Conservation (phyloP, 1,140 invertebrate species). For the Pogonomyrmex californicus region DNA sequence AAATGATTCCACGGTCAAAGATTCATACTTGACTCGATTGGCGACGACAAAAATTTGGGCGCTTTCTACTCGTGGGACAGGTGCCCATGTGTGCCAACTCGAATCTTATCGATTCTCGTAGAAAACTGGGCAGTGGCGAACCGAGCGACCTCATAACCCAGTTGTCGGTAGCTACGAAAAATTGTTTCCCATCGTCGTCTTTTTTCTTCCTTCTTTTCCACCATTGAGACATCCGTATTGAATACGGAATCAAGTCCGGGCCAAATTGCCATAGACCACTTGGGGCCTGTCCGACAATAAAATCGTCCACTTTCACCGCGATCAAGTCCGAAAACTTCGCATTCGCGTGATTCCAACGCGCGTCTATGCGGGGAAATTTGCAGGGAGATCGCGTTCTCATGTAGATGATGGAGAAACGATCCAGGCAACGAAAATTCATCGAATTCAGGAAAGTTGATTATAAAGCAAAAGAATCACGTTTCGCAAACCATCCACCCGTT, state of each 20-base stretch:
- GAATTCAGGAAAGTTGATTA: not conserved
- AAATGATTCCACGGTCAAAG: constrained; percentile 22
- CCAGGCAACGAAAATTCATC: not conserved
- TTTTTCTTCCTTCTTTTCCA: constrained; percentile 45
- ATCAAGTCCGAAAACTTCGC: not conserved
- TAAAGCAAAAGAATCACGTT: not conserved
- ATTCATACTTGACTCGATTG: not conserved
- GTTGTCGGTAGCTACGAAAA: constrained; percentile 71
- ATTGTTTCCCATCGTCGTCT: constrained; percentile 56
- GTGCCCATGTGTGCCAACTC: constrained; percentile 77
- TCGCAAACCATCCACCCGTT: not conserved
- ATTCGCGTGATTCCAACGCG: not conserved
- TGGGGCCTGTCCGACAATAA: constrained; percentile 15
- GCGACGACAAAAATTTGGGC: constrained; percentile 79
- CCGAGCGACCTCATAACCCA: constrained; percentile 74
- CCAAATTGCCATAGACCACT: not conserved
- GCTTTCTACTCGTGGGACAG: constrained; percentile 82
- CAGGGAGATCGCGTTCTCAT: not conserved
- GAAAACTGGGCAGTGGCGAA: constrained; percentile 77
- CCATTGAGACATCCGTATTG: not conserved
- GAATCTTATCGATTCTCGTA: constrained; percentile 80
- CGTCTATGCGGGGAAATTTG: not conserved
- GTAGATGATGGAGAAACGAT: constrained; percentile 6
- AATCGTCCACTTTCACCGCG: constrained; percentile 65
- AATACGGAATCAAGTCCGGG: constrained; percentile 55